These are phyloP conservation scores for Ameiurus melas DNA, from an alignment of 2,113 vertebrate genomes.

Conservation along the genomic window DNA sequence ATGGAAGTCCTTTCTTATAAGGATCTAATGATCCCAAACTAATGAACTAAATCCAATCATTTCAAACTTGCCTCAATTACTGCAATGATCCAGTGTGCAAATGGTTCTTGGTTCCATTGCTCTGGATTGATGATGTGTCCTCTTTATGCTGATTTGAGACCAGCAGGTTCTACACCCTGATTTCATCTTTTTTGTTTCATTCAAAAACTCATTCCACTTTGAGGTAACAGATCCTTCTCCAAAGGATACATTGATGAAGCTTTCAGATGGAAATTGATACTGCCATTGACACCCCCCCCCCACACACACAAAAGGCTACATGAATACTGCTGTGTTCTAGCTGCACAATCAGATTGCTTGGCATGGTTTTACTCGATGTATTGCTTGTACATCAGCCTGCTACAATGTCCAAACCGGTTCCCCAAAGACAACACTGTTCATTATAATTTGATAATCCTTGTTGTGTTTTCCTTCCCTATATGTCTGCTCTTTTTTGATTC, in stretches of 20 bases:
- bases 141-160: conserved; percentile 6
- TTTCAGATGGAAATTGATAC: not conserved
- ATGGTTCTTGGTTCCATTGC: not conserved
- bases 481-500: not conserved
- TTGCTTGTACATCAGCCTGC: not conserved
- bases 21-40: conserved; percentile 40
- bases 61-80: conserved; percentile 32
- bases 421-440: not conserved
- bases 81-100: conserved; percentile 19
- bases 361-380: not conserved
- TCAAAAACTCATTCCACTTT: not conserved
- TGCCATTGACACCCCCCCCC: not conserved
- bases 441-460: conserved; percentile 20
- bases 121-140: not conserved
- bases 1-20: conserved; percentile 16
- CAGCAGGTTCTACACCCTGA: not conserved
- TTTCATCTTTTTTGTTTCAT: not conserved
- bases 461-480: not conserved
- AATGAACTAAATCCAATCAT: conserved; percentile 47
- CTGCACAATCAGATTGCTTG: conserved; percentile 31
- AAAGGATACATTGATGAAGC: not conserved
- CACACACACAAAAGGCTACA: conserved; percentile 28
- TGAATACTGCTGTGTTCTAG: conserved; percentile 20
- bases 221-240: not conserved
- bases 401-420: conserved; percentile 7